These are phyloP conservation scores for Hyppa rectilinea DNA, from an alignment of 2,888 invertebrate species.

Conservation along the genomic window DNA sequence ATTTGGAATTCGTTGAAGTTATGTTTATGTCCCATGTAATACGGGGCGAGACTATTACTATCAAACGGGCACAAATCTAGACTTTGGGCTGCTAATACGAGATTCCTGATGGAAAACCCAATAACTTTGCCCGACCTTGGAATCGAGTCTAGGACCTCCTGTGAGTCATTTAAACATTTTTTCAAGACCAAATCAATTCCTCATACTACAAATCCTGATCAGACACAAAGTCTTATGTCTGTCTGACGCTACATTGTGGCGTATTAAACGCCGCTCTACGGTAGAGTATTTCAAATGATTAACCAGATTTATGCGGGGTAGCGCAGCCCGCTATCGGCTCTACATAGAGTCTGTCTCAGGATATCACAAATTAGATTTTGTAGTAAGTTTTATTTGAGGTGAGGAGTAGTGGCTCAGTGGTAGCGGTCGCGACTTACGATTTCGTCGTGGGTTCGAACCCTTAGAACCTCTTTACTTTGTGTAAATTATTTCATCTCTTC, in stretches of 20 bases:
- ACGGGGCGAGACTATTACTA: background rate
- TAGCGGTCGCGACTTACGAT: too few relatives aligned
- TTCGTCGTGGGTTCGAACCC: too few relatives aligned
- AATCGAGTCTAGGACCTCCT: too few relatives aligned
- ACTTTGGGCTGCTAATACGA: too few relatives aligned
- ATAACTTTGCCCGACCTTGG: too few relatives aligned
- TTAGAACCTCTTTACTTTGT: too few relatives aligned
- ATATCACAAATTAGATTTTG: conserved; percentile 53
- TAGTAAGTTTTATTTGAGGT: conserved; percentile 46
- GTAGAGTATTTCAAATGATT: conserved; percentile 83
- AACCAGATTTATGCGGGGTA: conserved; percentile 80
- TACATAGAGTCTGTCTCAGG: conserved; percentile 25
- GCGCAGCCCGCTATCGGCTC: conserved; percentile 51
- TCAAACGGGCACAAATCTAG: background rate
- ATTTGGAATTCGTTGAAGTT: too few relatives aligned
- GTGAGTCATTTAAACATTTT: too few relatives aligned
- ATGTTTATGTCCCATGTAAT: background rate
- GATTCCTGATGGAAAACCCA: too few relatives aligned
- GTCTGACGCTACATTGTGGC: conserved; percentile 46
- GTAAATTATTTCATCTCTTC: too few relatives aligned
- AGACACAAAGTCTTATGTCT: conserved; percentile 37
- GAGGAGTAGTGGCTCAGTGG: too few relatives aligned
- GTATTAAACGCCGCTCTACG: conserved; percentile 72
- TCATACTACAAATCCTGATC: conserved; percentile 35
- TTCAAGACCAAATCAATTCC: conserved; percentile 23